Evolutionary conservation across 2,797 vertebrate genomes (phyloP), one percentile per base, ranked within the genome.

Genomic region (Anguilla marmorata): DNA sequence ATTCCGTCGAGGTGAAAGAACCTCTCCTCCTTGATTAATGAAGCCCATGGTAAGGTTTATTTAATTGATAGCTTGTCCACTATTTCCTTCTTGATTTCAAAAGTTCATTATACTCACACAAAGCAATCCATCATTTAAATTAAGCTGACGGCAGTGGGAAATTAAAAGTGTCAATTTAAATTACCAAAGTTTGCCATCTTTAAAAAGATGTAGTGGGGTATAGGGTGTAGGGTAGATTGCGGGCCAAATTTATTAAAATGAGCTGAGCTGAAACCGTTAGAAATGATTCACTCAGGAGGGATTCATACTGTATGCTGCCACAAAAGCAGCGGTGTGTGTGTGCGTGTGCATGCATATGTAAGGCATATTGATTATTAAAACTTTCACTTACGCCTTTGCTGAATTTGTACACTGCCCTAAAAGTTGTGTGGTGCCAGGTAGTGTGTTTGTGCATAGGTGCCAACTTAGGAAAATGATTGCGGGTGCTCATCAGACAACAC

Each of bases 121-220:
- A 91, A 89, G 92, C 93, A 95, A 96, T 96, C 94, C 94, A 96
- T 96, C 95, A 96, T 93, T 86, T 93, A 93, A 94, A 95, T 93
- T 93, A 94, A 94, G 94, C 93, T 89, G 93, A 94, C 94, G 91
- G 92, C 89, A 89, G 93, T 92, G 93, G 93, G 90, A 95, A 96
- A 96, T 95, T 95, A 95, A 96, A 95, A 93, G 92, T 95, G 96
- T 92, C 95, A 93, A 94, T 96, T 95, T 94, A 93, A 95, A 96
- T 96, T 95, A 96, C 91, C 90, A 90, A 87, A 88, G 74, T 89
- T 90, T 52, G 37, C 74, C 27, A 85, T 85, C 84, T 58, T 85
- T 41, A 79, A 52, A 45, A 52, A n/a, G 52, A 87, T 69, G 24
- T 69, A 69, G n/a, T 58, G 14, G 52, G 74, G 52, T 54, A 3